These are phyloP conservation scores for Idaea dimidiata DNA, from an alignment of 2,888 invertebrate species.

Conservation along the genomic window DNA sequence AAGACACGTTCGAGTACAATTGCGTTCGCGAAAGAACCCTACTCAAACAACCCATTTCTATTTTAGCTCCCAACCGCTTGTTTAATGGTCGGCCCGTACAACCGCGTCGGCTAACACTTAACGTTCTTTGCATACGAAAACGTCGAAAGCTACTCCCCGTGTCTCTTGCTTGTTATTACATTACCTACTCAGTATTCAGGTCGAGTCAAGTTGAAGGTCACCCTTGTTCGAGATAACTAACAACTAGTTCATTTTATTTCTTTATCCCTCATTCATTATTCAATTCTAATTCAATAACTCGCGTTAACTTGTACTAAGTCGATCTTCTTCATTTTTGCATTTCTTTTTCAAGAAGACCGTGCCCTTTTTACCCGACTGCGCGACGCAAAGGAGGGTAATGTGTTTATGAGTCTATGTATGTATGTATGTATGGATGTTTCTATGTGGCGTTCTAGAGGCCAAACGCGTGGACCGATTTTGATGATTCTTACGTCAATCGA, in stretches of 20 bases:
- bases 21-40: constrained; percentile 80
- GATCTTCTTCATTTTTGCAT: constrained; percentile 29
- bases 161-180: constrained; percentile 71
- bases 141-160: constrained; percentile 59
- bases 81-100: constrained; percentile 79
- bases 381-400: too few relatives aligned
- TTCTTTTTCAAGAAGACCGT: constrained; percentile 11
- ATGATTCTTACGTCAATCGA: too few relatives aligned
- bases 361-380: too few relatives aligned
- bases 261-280: constrained; percentile 28
- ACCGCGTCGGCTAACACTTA: constrained; percentile 78
- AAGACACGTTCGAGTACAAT: constrained; percentile 79
- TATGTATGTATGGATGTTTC: too few relatives aligned
- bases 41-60: constrained; percentile 80
- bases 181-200: constrained; percentile 72
- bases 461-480: too few relatives aligned
- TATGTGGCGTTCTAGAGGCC: too few relatives aligned
- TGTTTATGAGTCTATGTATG: too few relatives aligned
- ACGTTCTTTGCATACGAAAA: constrained; percentile 81
- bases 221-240: constrained; percentile 65
- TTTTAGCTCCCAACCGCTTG: constrained; percentile 75
- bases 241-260: constrained; percentile 56
- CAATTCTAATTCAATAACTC: constrained; percentile 13
- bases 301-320: constrained; percentile 28
- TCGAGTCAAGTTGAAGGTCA: constrained; percentile 71